phyloP scores from a whole-genome alignment of 2,113 vertebrate species.

The Salvelinus alpinus region DNA sequence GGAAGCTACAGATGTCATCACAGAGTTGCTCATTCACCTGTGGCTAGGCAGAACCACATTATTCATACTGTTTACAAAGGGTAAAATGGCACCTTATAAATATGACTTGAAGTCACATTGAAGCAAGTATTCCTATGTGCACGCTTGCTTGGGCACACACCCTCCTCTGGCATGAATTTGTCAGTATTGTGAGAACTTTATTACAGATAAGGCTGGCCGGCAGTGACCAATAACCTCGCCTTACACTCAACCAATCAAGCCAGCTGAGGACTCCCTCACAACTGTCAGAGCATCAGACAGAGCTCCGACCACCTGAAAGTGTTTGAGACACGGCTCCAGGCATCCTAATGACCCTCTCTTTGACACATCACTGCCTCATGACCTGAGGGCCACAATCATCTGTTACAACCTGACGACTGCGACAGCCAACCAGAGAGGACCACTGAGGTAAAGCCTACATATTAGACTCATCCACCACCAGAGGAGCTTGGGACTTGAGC shows the following conservation, averaged over 20 bases:
- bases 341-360: too few species aligned
- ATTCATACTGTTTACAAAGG: slow-evolving; percentile 78
- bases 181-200: slow-evolving; percentile 16
- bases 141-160: slow-evolving; percentile 10
- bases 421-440: too few species aligned
- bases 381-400: too few species aligned
- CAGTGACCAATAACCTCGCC: slow-evolving; percentile 3
- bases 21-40: background rate
- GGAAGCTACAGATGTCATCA: background rate
- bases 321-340: too few species aligned
- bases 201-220: background rate
- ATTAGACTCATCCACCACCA: too few species aligned
- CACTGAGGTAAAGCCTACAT: too few species aligned
- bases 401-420: too few species aligned
- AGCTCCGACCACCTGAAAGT: background rate
- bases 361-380: too few species aligned
- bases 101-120: slow-evolving; percentile 46
- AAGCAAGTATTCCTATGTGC: slow-evolving; percentile 26
- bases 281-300: background rate
- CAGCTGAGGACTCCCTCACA: background rate
- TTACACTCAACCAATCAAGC: background rate
- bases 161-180: slow-evolving; percentile 32
- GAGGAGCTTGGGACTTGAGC: too few species aligned
- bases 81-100: slow-evolving; percentile 82
- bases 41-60: background rate